Conservation (phyloP, 2,888 invertebrate species). For the Ennomos erosarius region DNA sequence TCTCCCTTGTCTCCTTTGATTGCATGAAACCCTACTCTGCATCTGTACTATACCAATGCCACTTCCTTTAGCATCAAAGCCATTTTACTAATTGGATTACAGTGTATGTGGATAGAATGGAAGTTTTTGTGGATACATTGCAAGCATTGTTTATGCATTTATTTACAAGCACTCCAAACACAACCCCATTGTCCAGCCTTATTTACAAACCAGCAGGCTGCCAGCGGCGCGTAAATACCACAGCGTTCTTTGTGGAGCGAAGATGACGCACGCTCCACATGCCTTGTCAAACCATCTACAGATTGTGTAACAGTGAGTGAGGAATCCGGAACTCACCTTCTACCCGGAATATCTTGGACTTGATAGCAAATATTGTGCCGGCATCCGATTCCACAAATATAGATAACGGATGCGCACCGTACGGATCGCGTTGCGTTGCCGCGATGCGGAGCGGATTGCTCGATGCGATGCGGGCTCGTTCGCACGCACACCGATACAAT, state of each 20-base stretch:
- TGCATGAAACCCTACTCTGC: no score
- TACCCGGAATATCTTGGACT: constrained; percentile 91
- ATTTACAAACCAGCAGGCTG: constrained; percentile 42
- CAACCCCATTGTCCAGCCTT: constrained; percentile 33
- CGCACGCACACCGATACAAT: no score
- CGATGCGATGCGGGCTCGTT: no score
- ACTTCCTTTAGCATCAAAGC: background rate
- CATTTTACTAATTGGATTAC: constrained; percentile 32
- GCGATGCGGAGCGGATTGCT: no score
- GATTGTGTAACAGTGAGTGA: constrained; percentile 63
- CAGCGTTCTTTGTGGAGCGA: constrained; percentile 61
- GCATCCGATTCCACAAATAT: no score
- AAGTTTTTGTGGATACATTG: background rate
- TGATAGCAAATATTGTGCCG: constrained; percentile 92
- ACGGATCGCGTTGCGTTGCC: no score
- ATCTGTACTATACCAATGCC: background rate
- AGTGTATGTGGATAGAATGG: constrained; percentile 9
- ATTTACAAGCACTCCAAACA: constrained; percentile 8
- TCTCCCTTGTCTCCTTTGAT: no score
- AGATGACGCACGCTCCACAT: constrained; percentile 62
- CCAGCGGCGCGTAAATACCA: constrained; percentile 45
- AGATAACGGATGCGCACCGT: no score
- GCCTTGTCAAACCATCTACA: constrained; percentile 45
- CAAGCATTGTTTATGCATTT: constrained; percentile 4
- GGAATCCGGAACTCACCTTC: constrained; percentile 86